phyloP scores from a whole-genome alignment of 1,140 invertebrate genomes.

The Drosophila fuyamai region DNA sequence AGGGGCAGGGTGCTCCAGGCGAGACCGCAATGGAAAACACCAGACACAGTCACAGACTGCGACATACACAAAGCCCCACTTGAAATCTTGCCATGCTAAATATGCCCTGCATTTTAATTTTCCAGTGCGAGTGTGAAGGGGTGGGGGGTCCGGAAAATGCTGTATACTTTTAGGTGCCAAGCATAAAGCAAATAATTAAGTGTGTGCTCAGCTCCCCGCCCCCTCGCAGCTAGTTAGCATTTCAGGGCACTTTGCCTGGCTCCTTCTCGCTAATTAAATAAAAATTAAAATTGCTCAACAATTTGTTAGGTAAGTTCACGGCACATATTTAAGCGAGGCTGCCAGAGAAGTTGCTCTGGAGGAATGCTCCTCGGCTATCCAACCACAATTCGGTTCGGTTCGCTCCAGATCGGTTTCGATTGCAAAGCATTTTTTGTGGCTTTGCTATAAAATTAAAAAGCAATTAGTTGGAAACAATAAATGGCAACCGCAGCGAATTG shows the following conservation, averaged over 20 bases:
- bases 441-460: slow-evolving; percentile 76
- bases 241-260: slow-evolving; percentile 47
- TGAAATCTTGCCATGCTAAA: slow-evolving; percentile 73
- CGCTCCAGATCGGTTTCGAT: slow-evolving; percentile 9
- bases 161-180: slow-evolving; percentile 73
- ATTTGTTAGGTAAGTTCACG: slow-evolving; percentile 64
- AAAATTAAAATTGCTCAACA: slow-evolving; percentile 73
- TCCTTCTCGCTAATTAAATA: slow-evolving; percentile 67
- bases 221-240: slow-evolving; percentile 73
- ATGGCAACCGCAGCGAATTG: slow-evolving; percentile 57
- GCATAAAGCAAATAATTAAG: slow-evolving; percentile 83
- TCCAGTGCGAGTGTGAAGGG: slow-evolving; percentile 8
- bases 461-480: slow-evolving; percentile 75
- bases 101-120: slow-evolving; percentile 81
- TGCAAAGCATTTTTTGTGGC: slow-evolving; percentile 34
- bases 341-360: slow-evolving; percentile 2
- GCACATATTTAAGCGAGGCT: slow-evolving; percentile 29
- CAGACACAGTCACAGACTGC: slow-evolving; percentile 43
- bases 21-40: slow-evolving; percentile 27
- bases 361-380: not conserved
- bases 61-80: slow-evolving; percentile 69
- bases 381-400: slow-evolving; percentile 15
- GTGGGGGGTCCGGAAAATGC: slow-evolving; percentile 8
- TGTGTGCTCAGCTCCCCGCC: slow-evolving; percentile 44
- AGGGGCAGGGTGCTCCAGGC: slow-evolving; percentile 45